A percentile compares a stretch with the other conserved stretches of the same genome.
Evolutionary conservation across 2,888 invertebrate genomes (phyloP).

Genomic region (Dicycla oo): DNA sequence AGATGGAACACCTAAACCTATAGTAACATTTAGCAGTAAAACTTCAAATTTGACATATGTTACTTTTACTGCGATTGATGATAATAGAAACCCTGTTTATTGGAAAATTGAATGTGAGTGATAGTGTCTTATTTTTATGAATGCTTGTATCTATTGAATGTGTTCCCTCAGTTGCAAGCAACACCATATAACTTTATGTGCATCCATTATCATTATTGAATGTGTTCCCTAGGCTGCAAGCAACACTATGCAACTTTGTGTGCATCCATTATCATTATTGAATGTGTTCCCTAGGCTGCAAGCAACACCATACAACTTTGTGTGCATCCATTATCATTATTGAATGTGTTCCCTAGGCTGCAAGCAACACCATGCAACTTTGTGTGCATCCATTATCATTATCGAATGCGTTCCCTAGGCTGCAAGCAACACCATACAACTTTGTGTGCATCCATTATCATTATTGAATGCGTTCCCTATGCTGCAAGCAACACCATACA

Average conservation of each 20-base stretch:
- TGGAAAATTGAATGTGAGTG: conserved; percentile 79
- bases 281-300: background rate
- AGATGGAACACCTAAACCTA: conserved; percentile 76
- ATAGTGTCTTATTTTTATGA: background rate
- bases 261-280: background rate
- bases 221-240: background rate
- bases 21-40: conserved; percentile 64
- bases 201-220: conserved; percentile 2
- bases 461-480: background rate
- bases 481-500: background rate
- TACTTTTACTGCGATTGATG: conserved; percentile 66
- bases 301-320: background rate
- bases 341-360: background rate
- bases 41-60: conserved; percentile 70
- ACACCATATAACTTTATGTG: background rate
- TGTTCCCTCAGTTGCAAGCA: background rate
- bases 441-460: background rate
- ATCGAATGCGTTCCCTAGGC: background rate
- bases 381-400: background rate
- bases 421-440: background rate
- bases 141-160: background rate
- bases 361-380: background rate
- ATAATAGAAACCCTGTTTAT: conserved; percentile 56
- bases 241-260: background rate
- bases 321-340: background rate